Evolutionary conservation across 1,140 invertebrate species (phyloP), one percentile per base, ranked within the genome.

Genomic region (Cydia pomonella): DNA sequence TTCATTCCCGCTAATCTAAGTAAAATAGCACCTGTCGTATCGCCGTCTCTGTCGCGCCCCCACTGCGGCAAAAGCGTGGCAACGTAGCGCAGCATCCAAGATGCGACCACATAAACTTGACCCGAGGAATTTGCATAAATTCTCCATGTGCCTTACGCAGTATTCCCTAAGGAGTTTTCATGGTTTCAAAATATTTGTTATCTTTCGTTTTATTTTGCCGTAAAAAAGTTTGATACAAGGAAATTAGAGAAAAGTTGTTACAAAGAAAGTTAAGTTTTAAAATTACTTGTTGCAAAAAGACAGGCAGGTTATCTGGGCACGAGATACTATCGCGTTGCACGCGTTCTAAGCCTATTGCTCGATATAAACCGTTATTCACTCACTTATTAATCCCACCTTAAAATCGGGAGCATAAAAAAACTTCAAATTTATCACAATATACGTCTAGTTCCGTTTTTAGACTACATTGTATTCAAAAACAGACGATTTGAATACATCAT

Each of bases 11-110:
- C 50, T 53, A 53, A 53, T 53, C 18, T 59, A 59, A 59, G 53
- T 59, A 59, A 10, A 23, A 23, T 23, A 59, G 64, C 64, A 69
- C 64, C 73, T 38, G 50, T 18, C 73, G 29, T 50, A n/a, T 12
- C 23, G 73, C 53, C 73, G 50, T 63, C 53, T 7, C 47, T 2
- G 47, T 69, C 64, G 33, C 64, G 16, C 64, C 27, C 18, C 64
- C 64, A 69, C 25, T 89, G 88, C 88, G 88, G 84, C 84, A 90
- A 87, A 73, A 85, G 80, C 79, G 77, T 83, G 75, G 76, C 80
- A 82, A 77, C 77, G 18, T n/a, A n/a, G 44, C 64, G 29, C 64
- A 69, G 64, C 64, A 69, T 69, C 64, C 29, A 16, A 66, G 72
- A 21, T 73, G 50, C 44, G 72, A 73, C 72, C 29, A 69, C 64